These are phyloP conservation scores for Noctua janthina DNA, from an alignment of 2,888 invertebrate genomes.

Conservation along the genomic window DNA sequence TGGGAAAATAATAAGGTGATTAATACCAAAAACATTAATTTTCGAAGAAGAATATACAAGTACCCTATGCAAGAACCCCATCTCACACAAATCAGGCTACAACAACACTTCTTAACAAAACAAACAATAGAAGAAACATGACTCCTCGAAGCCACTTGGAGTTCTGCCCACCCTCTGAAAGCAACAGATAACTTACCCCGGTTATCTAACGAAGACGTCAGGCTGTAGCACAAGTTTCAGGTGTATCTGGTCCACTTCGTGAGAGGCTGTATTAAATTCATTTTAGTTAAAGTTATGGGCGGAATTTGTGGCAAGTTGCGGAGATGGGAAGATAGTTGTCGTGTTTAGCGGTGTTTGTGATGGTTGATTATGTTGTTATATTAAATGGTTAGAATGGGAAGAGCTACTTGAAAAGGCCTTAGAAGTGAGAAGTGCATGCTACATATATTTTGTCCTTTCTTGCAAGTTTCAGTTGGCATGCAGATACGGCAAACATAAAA, in stretches of 20 bases:
- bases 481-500: not conserved
- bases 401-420: not conserved
- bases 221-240: constrained; percentile 49
- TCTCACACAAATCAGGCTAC: constrained; percentile 5
- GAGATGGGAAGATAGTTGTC: constrained; percentile 2
- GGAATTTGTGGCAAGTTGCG: constrained; percentile 29
- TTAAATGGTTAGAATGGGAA: not conserved
- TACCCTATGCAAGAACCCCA: no score
- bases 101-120: constrained; percentile 14
- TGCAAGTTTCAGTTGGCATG: not conserved
- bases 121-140: constrained; percentile 34
- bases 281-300: constrained; percentile 49
- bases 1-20: not conserved
- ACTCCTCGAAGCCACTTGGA: constrained; percentile 26
- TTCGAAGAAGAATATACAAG: no score
- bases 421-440: not conserved
- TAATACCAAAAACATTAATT: not conserved
- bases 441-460: not conserved
- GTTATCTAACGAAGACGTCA: constrained; percentile 48
- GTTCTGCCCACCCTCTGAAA: constrained; percentile 46
- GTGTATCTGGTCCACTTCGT: constrained; percentile 48
- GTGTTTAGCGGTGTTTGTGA: not conserved
- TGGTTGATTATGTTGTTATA: not conserved
- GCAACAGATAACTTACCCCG: constrained; percentile 55
- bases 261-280: constrained; percentile 47